Base-by-base conservation (phyloP, 2,113 vertebrate genomes). In the Zosterops hypoxanthus region DNA sequence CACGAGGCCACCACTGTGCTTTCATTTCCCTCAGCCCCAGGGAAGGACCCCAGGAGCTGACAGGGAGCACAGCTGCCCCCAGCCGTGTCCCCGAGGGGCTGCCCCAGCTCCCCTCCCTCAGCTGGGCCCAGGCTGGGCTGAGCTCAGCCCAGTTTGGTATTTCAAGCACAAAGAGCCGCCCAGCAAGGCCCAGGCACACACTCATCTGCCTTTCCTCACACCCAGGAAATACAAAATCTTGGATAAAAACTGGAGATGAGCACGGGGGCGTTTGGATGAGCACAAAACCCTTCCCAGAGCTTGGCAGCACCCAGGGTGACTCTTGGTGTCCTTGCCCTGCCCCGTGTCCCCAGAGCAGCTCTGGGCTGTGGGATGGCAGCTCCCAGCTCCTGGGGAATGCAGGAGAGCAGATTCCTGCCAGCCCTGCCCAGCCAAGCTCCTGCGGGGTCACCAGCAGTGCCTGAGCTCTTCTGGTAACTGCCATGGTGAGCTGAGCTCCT, bases 31-130 rank as follows among this genome's bases (percentile, higher is more conserved):
- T 6, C 21, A 2, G 47, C 1, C 41, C 16, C 11, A 16, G 34
- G 0, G 26, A 39, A 18, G 16, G 39, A 19, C 15, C 1, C 13
- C 5, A 6, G 8, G 50, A 22, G 1, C 6, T 3, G 8, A 1
- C 11, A 21, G 79, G 0, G 21, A 68, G 61, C 70, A 14, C 2
- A 18, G 28, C 33, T 21, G 6, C 7, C 61, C 4, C 85, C 3
- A 10, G 82, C 88, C 3, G 5, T 3, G 65, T 5, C 68, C 80
- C 77, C 18, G 26, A 55, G 46, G 64, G 76, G 71, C 12, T 56
- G 39, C 39, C 60, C 53, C 47, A 34, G 55, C 50, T 8, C 31
- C 53, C 42, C 31, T 31, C 63, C 33, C 56, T 66, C 66, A 12
- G 13, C 63, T 7, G 65, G 24, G 49, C 85, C 34, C 34, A 8